Evolutionary conservation across 1,140 invertebrate genomes (phyloP).

Genomic region (Euschistus heros): DNA sequence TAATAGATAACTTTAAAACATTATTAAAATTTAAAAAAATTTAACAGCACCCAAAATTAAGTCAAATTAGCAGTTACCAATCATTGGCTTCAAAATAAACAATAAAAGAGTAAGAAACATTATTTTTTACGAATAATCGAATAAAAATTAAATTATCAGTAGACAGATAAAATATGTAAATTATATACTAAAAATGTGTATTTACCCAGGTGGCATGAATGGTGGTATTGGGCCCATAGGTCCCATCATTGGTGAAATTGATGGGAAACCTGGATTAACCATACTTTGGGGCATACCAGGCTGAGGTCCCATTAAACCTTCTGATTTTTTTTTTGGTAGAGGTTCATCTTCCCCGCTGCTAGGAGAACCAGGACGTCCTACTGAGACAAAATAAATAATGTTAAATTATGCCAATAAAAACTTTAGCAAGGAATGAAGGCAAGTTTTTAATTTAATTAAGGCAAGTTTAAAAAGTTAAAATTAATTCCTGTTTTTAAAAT

Average conservation of each 20-base stretch:
- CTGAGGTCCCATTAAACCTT: constrained; percentile 45
- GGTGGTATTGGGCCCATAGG: constrained; percentile 54
- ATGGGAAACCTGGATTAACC: constrained; percentile 46
- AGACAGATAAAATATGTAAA: neutral
- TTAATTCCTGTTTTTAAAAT: too few relatives aligned
- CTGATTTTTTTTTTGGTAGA: constrained; percentile 58
- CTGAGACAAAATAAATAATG: neutral
- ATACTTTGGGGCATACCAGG: constrained; percentile 43
- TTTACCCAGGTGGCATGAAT: constrained; percentile 52
- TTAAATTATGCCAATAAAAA: too few relatives aligned
- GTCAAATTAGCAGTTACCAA: too few relatives aligned
- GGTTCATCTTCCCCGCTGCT: constrained; percentile 68
- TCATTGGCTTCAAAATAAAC: too few relatives aligned
- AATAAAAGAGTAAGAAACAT: too few relatives aligned
- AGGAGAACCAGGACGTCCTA: constrained; percentile 40
- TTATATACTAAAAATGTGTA: constrained; percentile 1
- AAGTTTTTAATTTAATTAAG: too few relatives aligned
- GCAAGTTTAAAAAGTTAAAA: too few relatives aligned
- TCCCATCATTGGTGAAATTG: constrained; percentile 49
- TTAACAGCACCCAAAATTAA: too few relatives aligned
- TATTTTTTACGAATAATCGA: neutral
- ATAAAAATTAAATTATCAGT: neutral
- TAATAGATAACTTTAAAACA: too few relatives aligned
- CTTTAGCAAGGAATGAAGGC: too few relatives aligned
- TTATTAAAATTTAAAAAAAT: too few relatives aligned